Evolutionary conservation across 2,888 invertebrate species (phyloP).

Genomic region (Leucania comma): DNA sequence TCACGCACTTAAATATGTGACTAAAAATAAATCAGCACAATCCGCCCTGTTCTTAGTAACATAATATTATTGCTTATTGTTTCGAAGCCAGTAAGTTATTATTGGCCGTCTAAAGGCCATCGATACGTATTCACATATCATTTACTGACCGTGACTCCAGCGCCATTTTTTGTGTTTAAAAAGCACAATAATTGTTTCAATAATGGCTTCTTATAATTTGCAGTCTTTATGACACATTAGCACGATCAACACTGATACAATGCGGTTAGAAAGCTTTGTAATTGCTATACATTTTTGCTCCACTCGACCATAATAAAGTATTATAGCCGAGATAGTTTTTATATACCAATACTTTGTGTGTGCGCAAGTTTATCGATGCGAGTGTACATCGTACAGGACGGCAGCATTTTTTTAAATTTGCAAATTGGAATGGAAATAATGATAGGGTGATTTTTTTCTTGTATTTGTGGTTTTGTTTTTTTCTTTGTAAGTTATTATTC

Average conservation of each 20-base stretch:
- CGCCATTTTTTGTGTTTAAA: conserved; percentile 34
- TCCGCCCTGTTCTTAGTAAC: conserved; percentile 36
- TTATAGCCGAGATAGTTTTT: conserved; percentile 54
- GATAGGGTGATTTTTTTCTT: conserved; percentile 17
- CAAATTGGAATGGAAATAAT: conserved; percentile 16
- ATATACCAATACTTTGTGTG: conserved; percentile 55
- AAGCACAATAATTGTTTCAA: conserved; percentile 44
- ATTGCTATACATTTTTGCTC: conserved; percentile 64
- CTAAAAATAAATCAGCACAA: conserved; percentile 30
- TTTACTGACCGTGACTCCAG: conserved; percentile 27
- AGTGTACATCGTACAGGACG: conserved; percentile 7
- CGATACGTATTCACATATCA: conserved; percentile 30
- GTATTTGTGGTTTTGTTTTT: background rate
- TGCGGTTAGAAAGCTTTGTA: conserved; percentile 64
- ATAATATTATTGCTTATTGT: conserved; percentile 41
- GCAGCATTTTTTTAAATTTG: conserved; percentile 4
- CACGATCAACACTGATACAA: conserved; percentile 52
- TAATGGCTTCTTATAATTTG: conserved; percentile 60
- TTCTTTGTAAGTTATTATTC: conserved; percentile 20
- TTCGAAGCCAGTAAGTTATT: conserved; percentile 29
- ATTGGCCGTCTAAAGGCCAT: conserved; percentile 17
- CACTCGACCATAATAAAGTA: conserved; percentile 63
- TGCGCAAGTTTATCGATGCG: conserved; percentile 25
- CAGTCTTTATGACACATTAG: conserved; percentile 65
- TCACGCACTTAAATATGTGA: conserved; percentile 11